Evolutionary conservation across 2,797 vertebrate genomes (phyloP), one percentile per base, ranked within the genome.

Genomic region (Notolabrus celidotus): DNA sequence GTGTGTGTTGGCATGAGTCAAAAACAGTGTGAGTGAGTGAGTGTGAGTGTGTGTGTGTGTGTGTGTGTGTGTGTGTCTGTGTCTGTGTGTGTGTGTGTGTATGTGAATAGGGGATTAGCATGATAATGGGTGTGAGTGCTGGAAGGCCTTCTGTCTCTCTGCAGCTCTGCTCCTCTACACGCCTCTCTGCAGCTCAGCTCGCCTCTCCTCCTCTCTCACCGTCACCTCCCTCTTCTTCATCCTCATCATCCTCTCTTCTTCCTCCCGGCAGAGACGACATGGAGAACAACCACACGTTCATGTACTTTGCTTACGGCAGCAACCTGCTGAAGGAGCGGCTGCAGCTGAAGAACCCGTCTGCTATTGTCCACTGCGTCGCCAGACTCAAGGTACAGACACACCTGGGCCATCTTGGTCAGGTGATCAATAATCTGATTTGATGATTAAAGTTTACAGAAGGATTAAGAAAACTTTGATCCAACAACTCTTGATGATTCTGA

Each of bases 231-330:
- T 56, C 29, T n/a, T 20, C 14, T 9, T 34, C 41, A 8, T 74
- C 57, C 33, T 79, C 47, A 15, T 29, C 68, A 50, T 20, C n/a
- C 16, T 47, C 15, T 63, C 11, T 15, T 49, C 39, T 60, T 65
- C 27, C 38, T 71, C 43, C 31, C 52, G 29, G 59, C 65, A 74
- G 53, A 33, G 23, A 25, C 53, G 51, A 19, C 64, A 92, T 90
- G 77, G 87, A 90, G 47, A 64, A 60, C 10, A 59, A 74, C 41
- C 55, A 77, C 51, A 92, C 88, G 27, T 94, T 94, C 78, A 82
- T 94, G 36, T 94, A 94, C 72, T 94, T 94, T 47, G 92, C 92
- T 33, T 94, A 93, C 1, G 92, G 92, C n/a, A 93, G 92, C 63
- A 93, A 94, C 77, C 87, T 94, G 14, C 80, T 94, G 68, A 94